These are phyloP conservation scores for Antechinus stuartii DNA, from an alignment of 2,113 vertebrate species.

Conservation along the genomic window DNA sequence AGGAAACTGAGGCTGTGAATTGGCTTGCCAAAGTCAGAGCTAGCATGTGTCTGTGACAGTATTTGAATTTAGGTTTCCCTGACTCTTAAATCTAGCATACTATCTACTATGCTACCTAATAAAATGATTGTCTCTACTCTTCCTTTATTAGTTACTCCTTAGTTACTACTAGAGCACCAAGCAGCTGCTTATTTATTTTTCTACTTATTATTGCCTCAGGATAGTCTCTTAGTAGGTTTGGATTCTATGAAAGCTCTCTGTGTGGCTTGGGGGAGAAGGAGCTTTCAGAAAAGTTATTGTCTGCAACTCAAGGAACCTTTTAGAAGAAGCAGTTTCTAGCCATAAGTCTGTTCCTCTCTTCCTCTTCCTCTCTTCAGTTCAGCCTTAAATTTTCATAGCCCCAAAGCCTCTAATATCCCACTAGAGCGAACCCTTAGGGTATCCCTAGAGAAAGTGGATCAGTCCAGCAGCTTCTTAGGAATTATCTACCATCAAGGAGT, in stretches of 20 bases:
- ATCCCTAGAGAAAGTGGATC: not conserved
- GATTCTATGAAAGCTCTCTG: constrained; percentile 61
- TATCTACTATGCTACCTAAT: not conserved
- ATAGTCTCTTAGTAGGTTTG: constrained; percentile 29
- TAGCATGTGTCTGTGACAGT: not conserved
- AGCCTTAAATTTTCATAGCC: not conserved
- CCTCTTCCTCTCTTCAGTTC: not conserved
- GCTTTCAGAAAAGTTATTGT: not conserved
- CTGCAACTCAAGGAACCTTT: not conserved
- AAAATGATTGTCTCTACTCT: constrained; percentile 22
- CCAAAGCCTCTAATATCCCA: not conserved
- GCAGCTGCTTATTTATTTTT: not conserved
- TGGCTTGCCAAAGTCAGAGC: not conserved
- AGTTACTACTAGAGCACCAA: not conserved
- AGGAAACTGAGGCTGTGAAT: not conserved
- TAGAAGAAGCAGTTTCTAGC: constrained; percentile 8
- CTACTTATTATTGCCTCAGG: not conserved
- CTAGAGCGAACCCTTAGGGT: not conserved
- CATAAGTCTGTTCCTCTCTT: no score
- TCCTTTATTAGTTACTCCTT: not conserved
- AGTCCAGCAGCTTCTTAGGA: not conserved
- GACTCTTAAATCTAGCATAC: not conserved
- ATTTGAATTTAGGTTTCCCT: not conserved
- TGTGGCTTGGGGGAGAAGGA: not conserved
- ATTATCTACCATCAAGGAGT: not conserved